Conservation (phyloP, 35 echinoderm and acorn worm genomes). For the Ptychodera flava region DNA sequence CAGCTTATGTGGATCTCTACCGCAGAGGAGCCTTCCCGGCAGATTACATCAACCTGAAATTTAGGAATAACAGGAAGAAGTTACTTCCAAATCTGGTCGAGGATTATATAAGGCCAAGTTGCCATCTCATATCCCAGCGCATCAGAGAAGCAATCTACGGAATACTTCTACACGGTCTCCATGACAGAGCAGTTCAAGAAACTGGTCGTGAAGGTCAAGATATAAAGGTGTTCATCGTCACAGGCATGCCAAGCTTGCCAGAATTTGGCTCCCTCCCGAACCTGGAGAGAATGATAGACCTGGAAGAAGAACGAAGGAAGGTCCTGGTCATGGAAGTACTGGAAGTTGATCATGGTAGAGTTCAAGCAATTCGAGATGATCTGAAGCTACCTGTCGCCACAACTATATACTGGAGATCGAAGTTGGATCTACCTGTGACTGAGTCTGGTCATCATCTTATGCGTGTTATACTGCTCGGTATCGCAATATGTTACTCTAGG, state of each 20-base stretch:
- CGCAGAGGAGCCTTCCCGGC: not conserved
- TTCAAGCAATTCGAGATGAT: not conserved
- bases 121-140: too few relatives aligned
- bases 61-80: not conserved
- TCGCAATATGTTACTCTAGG: not conserved
- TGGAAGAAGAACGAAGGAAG: not conserved
- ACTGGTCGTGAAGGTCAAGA: not conserved
- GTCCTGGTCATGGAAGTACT: not conserved
- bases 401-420: not conserved
- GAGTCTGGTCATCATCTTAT: not conserved
- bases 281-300: not conserved
- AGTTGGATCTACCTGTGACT: not conserved
- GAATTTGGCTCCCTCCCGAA: not conserved
- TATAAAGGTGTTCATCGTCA: not conserved
- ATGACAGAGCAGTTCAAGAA: too few relatives aligned
- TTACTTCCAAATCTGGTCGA: slow-evolving; percentile 1
- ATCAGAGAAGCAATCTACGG: too few relatives aligned
- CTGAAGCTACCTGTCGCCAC: not conserved
- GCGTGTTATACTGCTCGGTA: not conserved
- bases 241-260: not conserved
- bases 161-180: not conserved
- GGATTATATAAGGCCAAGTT: not conserved
- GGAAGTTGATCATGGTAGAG: not conserved
- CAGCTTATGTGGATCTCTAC: not conserved
- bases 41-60: not conserved